Percentiles rank a stretch among this genome's conserved stretches.
These are phyloP conservation scores for Standfussiana lucernea DNA, from an alignment of 2,888 invertebrate genomes.

Conservation along the genomic window DNA sequence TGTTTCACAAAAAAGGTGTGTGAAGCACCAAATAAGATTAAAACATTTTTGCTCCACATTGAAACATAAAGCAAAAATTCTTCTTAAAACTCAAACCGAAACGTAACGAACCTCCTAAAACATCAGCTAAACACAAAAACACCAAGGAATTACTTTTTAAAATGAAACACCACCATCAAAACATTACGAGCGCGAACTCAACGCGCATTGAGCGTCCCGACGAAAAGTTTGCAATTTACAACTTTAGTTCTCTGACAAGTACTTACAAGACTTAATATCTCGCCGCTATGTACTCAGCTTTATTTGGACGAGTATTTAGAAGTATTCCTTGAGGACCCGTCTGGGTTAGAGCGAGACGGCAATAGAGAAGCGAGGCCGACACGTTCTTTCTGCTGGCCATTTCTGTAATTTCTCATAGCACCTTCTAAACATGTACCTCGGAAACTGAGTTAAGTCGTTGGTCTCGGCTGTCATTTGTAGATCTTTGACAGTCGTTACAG, in stretches of 20 bases:
- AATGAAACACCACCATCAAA: constrained; percentile 68
- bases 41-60: not conserved
- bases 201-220: constrained; percentile 61
- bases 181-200: constrained; percentile 64
- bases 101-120: constrained; percentile 29
- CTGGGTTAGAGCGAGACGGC: constrained; percentile 25
- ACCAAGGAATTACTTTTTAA: constrained; percentile 54
- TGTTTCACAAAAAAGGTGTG: not conserved
- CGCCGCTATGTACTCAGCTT: constrained; percentile 73
- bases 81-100: constrained; percentile 8
- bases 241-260: constrained; percentile 71
- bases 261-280: constrained; percentile 69
- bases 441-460: not conserved
- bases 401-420: not conserved
- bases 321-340: constrained; percentile 64
- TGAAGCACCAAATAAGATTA: not conserved
- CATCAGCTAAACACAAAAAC: constrained; percentile 37
- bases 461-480: not conserved
- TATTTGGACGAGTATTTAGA: constrained; percentile 75
- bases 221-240: constrained; percentile 72
- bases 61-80: constrained; percentile 3
- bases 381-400: not conserved
- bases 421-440: not conserved
- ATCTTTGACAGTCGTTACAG: not conserved
- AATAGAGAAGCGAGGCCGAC: not conserved